These are phyloP conservation scores for Eupleurogrammus muticus DNA, from an alignment of 2,797 vertebrate species.

Conservation along the genomic window DNA sequence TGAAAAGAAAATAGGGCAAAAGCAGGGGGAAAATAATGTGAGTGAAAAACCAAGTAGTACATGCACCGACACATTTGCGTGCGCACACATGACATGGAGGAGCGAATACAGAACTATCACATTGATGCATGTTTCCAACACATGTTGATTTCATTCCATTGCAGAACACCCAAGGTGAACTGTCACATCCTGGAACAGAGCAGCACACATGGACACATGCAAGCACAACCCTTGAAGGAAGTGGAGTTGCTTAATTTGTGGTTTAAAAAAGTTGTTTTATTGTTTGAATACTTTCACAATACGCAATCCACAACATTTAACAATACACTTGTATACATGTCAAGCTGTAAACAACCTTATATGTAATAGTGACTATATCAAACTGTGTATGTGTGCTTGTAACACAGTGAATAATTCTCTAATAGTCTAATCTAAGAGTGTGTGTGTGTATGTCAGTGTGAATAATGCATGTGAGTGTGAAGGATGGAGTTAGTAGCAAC, in stretches of 20 bases:
- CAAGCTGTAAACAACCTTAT: not conserved
- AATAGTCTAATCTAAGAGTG: not conserved
- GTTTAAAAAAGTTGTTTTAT: conserved; percentile 1
- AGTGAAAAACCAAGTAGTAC: conserved; percentile 3
- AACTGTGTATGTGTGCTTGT: not conserved
- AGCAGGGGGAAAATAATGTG: not conserved
- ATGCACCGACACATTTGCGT: not conserved
- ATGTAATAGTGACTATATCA: not conserved
- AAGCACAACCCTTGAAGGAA: not conserved
- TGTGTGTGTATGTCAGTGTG: conserved; percentile 3
- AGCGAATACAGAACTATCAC: conserved; percentile 29
- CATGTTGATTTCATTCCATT: conserved; percentile 22
- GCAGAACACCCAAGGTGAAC: conserved; percentile 60
- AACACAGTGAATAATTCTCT: not conserved
- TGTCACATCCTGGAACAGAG: conserved; percentile 20
- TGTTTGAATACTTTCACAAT: not conserved
- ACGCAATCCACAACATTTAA: not conserved
- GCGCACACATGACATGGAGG: conserved; percentile 1
- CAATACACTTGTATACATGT: not conserved
- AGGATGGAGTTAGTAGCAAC: not conserved
- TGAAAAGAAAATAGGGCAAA: conserved; percentile 6
- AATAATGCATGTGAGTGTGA: conserved; percentile 11
- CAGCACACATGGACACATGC: conserved; percentile 2
- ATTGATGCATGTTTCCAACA: conserved; percentile 44
- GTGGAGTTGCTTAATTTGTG: not conserved